Conservation (phyloP, 2,888 invertebrate species). For the Chalcosyrphus nemorum region DNA sequence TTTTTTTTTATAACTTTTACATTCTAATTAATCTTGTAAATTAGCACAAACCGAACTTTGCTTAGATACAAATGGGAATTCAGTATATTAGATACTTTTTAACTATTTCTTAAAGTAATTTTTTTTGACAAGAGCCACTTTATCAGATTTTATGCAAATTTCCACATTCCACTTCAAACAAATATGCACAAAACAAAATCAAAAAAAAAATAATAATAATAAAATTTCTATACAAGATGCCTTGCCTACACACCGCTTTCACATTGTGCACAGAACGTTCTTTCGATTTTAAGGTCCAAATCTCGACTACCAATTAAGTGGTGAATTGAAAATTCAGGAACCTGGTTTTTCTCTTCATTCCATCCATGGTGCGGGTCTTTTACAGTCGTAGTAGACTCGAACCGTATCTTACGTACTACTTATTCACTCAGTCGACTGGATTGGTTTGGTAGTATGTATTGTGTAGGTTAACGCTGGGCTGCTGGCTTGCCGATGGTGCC, state of each 20-base stretch:
- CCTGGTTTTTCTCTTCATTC: slow-evolving; percentile 71
- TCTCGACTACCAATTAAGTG: slow-evolving; percentile 73
- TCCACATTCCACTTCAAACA: slow-evolving; percentile 21
- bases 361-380: slow-evolving; percentile 44
- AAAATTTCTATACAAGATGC: no score
- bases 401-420: slow-evolving; percentile 68
- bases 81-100: not conserved
- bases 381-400: slow-evolving; percentile 52
- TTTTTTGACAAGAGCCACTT: not conserved
- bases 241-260: slow-evolving; percentile 49
- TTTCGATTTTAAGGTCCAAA: slow-evolving; percentile 73
- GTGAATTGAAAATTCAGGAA: slow-evolving; percentile 73
- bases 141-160: slow-evolving; percentile 29
- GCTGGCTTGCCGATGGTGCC: slow-evolving; percentile 20
- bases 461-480: slow-evolving; percentile 58
- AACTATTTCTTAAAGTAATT: not conserved
- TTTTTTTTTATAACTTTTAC: not conserved
- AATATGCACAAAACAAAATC: not conserved
- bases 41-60: slow-evolving; percentile 15
- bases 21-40: slow-evolving; percentile 4
- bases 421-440: slow-evolving; percentile 63
- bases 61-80: not conserved
- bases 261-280: slow-evolving; percentile 65
- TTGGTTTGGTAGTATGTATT: slow-evolving; percentile 40
- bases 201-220: not conserved